Percentiles rank a stretch among this genome's conserved stretches.
phyloP scores from a whole-genome alignment of 2,888 invertebrate species.

The Scrobipalpa costella region DNA sequence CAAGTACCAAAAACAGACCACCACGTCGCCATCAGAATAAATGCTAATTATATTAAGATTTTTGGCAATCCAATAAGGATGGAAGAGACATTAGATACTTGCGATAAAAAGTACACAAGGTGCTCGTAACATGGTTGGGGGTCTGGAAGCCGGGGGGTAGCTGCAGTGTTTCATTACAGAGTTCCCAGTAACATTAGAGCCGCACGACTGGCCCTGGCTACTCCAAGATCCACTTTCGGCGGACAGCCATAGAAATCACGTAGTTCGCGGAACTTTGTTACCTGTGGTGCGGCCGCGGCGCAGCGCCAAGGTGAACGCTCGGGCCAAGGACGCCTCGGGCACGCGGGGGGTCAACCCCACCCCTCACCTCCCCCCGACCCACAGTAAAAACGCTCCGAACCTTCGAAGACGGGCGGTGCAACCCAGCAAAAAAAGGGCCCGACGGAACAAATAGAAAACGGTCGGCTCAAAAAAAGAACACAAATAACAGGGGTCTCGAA shows the following conservation, averaged over 20 bases:
- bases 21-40: slow-evolving; percentile 57
- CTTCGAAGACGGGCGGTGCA: slow-evolving; percentile 68
- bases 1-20: slow-evolving; percentile 58
- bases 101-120: slow-evolving; percentile 51
- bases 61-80: slow-evolving; percentile 41
- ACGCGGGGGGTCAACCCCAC: slow-evolving; percentile 61
- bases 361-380: slow-evolving; percentile 50
- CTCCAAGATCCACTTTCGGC: slow-evolving; percentile 71
- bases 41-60: slow-evolving; percentile 36
- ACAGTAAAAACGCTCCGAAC: slow-evolving; percentile 73
- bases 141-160: slow-evolving; percentile 45
- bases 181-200: slow-evolving; percentile 66
- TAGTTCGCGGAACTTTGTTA: slow-evolving; percentile 81
- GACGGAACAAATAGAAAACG: slow-evolving; percentile 79
- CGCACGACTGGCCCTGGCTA: slow-evolving; percentile 54
- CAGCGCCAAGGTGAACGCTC: slow-evolving; percentile 80
- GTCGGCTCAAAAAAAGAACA: slow-evolving; percentile 58
- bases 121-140: slow-evolving; percentile 42
- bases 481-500: slow-evolving; percentile 70
- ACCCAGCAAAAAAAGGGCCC: slow-evolving; percentile 76
- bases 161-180: slow-evolving; percentile 64
- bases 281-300: slow-evolving; percentile 75
- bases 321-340: slow-evolving; percentile 78
- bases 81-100: slow-evolving; percentile 55
- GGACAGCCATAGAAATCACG: slow-evolving; percentile 78